These are phyloP conservation scores for Mycteria americana DNA, from an alignment of 2,797 vertebrate genomes.

Conservation along the genomic window DNA sequence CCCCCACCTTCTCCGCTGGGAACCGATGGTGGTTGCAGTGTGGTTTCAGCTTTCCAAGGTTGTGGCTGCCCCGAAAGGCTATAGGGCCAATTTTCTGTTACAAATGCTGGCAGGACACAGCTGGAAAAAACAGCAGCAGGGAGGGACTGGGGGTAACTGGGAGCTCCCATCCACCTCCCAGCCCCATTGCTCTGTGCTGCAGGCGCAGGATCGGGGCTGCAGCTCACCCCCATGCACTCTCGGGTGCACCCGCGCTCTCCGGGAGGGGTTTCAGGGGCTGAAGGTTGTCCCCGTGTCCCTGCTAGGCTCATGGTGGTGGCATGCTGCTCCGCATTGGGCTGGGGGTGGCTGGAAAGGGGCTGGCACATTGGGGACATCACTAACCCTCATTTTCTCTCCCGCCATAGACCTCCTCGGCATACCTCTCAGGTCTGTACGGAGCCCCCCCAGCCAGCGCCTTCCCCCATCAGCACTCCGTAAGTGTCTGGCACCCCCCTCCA, in stretches of 20 bases:
- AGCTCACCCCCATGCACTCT: not conserved
- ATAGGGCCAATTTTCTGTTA: accelerated
- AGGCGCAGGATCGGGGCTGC: accelerated
- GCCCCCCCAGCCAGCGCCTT: slow-evolving; percentile 78
- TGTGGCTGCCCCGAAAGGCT: not conserved
- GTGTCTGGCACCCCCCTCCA: slow-evolving; percentile 42
- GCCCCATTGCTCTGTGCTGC: accelerated
- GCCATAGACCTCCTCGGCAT: slow-evolving; percentile 85
- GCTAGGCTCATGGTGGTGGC: accelerated
- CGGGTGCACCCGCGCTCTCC: accelerated
- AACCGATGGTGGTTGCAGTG: not conserved
- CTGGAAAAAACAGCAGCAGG: accelerated
- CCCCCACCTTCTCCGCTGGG: accelerated
- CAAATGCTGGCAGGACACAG: not conserved
- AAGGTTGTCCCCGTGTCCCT: not conserved
- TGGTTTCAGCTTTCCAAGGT: not conserved
- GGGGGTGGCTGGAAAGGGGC: not conserved
- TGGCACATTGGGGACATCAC: not conserved
- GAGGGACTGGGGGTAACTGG: not conserved
- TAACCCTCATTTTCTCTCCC: slow-evolving; percentile 66
- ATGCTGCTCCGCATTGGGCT: accelerated
- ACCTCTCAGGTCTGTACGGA: slow-evolving; percentile 88
- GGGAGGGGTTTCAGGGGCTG: not conserved
- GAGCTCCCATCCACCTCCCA: not conserved
- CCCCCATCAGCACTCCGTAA: slow-evolving; percentile 87